phyloP scores from a whole-genome alignment of 2,113 vertebrate species.

The Mola mola region DNA sequence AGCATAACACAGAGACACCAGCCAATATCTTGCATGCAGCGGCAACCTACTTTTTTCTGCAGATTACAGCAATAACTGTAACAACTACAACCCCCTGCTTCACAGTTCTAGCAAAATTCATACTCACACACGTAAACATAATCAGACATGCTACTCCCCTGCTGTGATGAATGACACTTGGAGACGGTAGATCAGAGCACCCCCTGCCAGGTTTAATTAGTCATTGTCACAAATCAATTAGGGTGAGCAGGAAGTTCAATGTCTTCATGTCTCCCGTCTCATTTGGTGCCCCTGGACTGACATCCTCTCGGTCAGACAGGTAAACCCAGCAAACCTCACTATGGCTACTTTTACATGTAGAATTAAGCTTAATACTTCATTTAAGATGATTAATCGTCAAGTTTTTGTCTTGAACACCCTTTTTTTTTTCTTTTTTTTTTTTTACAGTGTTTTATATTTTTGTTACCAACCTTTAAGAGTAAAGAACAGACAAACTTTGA shows the following conservation, averaged over 20 bases:
- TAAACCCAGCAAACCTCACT: constrained; percentile 24
- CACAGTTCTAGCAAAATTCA: constrained; percentile 2
- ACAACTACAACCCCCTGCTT: constrained; percentile 32
- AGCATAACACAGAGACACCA: constrained; percentile 4
- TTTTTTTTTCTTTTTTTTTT: not conserved
- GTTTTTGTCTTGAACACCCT: not conserved
- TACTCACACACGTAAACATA: constrained; percentile 34
- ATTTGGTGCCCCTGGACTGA: constrained; percentile 13
- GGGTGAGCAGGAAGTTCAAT: constrained; percentile 30
- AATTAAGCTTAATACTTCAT: not conserved
- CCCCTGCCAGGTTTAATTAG: constrained; percentile 72
- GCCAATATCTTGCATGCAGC: constrained; percentile 15
- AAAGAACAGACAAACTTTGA: not conserved
- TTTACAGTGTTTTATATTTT: not conserved
- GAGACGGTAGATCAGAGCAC: constrained; percentile 62
- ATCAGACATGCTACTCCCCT: constrained; percentile 58
- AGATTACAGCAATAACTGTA: constrained; percentile 38
- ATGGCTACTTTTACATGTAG: not conserved
- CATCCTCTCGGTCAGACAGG: constrained; percentile 2
- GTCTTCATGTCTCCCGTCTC: constrained; percentile 52
- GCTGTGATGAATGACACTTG: constrained; percentile 66
- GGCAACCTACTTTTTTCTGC: constrained; percentile 36
- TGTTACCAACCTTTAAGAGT: not conserved
- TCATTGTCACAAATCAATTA: constrained; percentile 75
- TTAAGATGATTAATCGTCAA: not conserved